Evolutionary conservation across 2,113 vertebrate genomes (phyloP).

Genomic region (Petromus typicus): DNA sequence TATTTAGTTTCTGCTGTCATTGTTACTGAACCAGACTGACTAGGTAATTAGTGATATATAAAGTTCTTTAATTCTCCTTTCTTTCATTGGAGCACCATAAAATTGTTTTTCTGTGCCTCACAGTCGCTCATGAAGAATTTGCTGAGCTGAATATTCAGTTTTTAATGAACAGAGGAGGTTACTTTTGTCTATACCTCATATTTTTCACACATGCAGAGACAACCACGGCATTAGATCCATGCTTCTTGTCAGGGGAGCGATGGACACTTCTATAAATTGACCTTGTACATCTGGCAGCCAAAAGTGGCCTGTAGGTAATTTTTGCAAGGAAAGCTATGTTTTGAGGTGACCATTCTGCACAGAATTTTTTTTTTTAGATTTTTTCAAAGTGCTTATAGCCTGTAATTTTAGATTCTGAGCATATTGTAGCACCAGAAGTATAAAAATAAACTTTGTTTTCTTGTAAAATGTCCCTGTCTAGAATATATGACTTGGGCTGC

Average conservation of each 20-base stretch:
- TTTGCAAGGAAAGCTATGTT: not conserved
- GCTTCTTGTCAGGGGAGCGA: not conserved
- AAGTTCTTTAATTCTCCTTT: conserved; percentile 48
- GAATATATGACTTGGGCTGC: not conserved
- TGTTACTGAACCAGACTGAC: conserved; percentile 14
- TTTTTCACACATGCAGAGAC: not conserved
- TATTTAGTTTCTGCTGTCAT: conserved; percentile 61
- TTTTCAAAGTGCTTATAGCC: not conserved
- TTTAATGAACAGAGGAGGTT: conserved; percentile 1
- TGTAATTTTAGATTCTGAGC: conserved; percentile 60
- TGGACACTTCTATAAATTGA: not conserved
- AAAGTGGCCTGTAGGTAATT: not conserved
- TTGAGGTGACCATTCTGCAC: conserved; percentile 12
- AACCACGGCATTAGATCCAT: rapidly evolving
- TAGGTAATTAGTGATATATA: conserved; percentile 47
- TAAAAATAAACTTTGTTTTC: conserved; percentile 67
- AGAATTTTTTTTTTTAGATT: not conserved
- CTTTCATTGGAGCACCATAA: not conserved
- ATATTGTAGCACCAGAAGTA: conserved; percentile 41
- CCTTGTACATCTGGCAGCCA: not conserved
- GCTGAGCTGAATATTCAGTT: not conserved
- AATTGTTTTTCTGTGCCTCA: not conserved
- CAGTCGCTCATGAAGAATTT: not conserved
- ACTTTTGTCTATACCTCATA: not conserved
- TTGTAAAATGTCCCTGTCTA: conserved; percentile 61